phyloP scores from a whole-genome alignment of 1,140 invertebrate species.

The Ctenoplectra terminalis region DNA sequence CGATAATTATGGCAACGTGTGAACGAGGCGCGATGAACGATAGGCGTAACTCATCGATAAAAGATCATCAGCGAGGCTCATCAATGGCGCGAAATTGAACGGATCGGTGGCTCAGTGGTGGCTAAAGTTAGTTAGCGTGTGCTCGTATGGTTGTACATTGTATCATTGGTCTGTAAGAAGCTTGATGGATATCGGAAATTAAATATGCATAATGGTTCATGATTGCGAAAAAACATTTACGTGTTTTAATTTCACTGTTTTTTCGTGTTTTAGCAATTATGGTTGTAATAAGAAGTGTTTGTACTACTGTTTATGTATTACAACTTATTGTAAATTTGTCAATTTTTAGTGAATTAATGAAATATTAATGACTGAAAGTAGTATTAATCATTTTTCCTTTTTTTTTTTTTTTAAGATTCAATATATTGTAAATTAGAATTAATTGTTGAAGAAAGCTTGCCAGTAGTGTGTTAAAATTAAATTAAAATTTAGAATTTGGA shows the following conservation, averaged over 20 bases:
- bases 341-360: too few species aligned
- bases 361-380: too few species aligned
- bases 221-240: not conserved
- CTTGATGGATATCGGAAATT: conserved; percentile 2
- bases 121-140: not conserved
- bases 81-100: conserved; percentile 19
- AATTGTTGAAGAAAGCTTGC: too few species aligned
- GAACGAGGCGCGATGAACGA: conserved; percentile 1
- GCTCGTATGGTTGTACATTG: not conserved
- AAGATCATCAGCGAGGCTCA: conserved; percentile 8
- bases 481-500: too few species aligned
- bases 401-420: too few species aligned
- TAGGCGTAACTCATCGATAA: conserved; percentile 11
- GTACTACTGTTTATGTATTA: too few species aligned
- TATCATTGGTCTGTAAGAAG: not conserved
- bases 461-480: too few species aligned
- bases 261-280: not conserved
- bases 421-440: too few species aligned
- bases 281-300: not conserved
- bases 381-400: too few species aligned
- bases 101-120: not conserved
- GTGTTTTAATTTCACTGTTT: too few species aligned
- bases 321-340: too few species aligned
- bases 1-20: not conserved
- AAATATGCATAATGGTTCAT: not conserved